A percentile compares a stretch with the other conserved stretches of the same genome.
Evolutionary conservation across 2,797 vertebrate species (phyloP).

Genomic region (Tauraco hartlaubi): DNA sequence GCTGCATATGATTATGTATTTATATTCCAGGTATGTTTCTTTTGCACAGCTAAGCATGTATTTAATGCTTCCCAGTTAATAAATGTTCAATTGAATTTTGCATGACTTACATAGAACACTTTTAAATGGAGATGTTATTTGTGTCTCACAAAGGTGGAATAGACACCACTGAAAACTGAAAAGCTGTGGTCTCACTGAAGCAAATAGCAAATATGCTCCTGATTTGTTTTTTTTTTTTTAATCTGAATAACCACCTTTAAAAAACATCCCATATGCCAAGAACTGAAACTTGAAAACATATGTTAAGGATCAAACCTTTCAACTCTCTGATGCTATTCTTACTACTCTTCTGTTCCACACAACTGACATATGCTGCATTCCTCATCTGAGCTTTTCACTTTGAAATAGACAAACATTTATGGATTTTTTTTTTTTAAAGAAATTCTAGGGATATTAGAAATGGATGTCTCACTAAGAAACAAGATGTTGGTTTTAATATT

Average conservation of each 20-base stretch:
- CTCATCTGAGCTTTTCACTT: background rate
- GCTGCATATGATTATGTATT: background rate
- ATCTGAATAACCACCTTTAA: background rate
- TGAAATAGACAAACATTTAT: background rate
- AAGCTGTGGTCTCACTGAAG: background rate
- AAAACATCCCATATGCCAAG: background rate
- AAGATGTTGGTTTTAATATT: background rate
- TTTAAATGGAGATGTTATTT: background rate
- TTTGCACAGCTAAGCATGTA: background rate
- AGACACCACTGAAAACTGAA: background rate
- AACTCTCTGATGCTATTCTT: background rate
- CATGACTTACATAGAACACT: background rate
- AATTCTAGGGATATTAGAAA: background rate
- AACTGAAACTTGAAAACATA: background rate
- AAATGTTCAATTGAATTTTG: background rate
- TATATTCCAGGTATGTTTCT: background rate
- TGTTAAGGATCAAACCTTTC: background rate
- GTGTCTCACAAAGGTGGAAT: background rate
- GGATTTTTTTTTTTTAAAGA: background rate
- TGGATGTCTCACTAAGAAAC: background rate
- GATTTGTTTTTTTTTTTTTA: background rate
- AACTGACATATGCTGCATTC: background rate
- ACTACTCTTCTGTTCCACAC: background rate
- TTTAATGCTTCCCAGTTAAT: background rate
- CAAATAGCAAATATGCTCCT: background rate